Evolutionary conservation across 2,888 invertebrate species (phyloP).

Genomic region (Colletes collaris): DNA sequence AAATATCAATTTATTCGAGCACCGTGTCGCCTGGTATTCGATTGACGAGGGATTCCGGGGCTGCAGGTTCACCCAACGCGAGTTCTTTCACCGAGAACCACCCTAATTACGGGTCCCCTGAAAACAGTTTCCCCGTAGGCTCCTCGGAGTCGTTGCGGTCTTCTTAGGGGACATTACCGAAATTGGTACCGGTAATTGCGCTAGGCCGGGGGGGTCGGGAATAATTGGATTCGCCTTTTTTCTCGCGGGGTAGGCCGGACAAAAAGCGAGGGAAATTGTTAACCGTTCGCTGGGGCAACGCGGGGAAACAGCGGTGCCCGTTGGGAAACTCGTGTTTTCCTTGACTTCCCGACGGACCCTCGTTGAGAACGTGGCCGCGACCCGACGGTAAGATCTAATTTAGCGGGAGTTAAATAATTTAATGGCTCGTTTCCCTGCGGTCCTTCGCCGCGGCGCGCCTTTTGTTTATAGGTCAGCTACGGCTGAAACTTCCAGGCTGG

Average conservation of each 20-base stretch:
- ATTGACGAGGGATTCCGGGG: neutral
- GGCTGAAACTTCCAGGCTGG: neutral
- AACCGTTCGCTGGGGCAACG: neutral
- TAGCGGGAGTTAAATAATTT: slow-evolving; percentile 68
- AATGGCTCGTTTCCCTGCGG: slow-evolving; percentile 58
- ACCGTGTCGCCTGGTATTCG: too few species aligned
- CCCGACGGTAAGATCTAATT: slow-evolving; percentile 65
- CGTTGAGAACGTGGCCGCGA: slow-evolving; percentile 5
- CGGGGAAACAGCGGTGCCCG: neutral
- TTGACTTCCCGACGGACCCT: neutral
- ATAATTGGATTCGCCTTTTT: slow-evolving; percentile 27
- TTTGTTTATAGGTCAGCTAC: slow-evolving; percentile 42
- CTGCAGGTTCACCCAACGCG: neutral
- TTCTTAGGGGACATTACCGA: slow-evolving; percentile 11
- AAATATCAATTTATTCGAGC: too few species aligned
- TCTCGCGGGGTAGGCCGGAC: neutral
- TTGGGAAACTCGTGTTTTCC: neutral
- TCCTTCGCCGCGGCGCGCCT: slow-evolving; percentile 1
- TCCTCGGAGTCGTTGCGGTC: neutral
- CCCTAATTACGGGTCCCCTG: slow-evolving; percentile 22
- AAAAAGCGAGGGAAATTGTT: slow-evolving; percentile 20
- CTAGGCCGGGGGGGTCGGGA: neutral
- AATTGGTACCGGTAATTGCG: slow-evolving; percentile 33
- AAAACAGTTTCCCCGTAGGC: slow-evolving; percentile 14
- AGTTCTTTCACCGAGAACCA: neutral